Conservation (phyloP, 2,888 invertebrate genomes). For the Agriopis aurantiaria region DNA sequence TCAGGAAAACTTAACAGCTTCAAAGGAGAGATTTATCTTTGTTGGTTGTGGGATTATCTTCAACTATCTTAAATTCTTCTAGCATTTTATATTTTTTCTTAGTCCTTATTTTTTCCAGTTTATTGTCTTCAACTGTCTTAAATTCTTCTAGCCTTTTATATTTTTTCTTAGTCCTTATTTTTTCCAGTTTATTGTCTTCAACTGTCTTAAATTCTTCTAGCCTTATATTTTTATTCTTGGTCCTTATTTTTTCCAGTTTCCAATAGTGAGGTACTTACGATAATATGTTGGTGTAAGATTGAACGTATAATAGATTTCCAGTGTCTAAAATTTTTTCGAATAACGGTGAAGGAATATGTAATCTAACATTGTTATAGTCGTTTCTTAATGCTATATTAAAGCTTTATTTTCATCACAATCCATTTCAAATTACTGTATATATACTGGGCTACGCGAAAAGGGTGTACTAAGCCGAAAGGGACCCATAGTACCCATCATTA, state of each 20-base stretch:
- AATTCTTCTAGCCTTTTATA: not conserved
- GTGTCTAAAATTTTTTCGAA: not conserved
- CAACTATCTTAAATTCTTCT: not conserved
- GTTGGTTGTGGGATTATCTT: constrained; percentile 23
- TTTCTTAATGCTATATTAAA: too few relatives aligned
- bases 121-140: constrained; percentile 5
- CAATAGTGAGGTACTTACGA: too few relatives aligned
- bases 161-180: not conserved
- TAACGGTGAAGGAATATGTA: constrained; percentile 7
- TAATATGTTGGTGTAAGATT: not conserved
- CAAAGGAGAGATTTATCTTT: not conserved
- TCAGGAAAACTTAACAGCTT: not conserved
- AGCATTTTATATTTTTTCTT: not conserved
- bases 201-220: not conserved
- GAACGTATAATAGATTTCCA: not conserved
- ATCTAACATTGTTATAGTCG: not conserved
- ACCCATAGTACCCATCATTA: too few relatives aligned
- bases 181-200: not conserved
- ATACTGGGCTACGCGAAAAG: too few relatives aligned
- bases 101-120: not conserved
- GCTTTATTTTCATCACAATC: not conserved
- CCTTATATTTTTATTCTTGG: too few relatives aligned
- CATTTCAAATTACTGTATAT: too few relatives aligned
- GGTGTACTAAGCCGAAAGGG: too few relatives aligned
- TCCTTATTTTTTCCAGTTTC: not conserved